These are phyloP conservation scores for Pseudomyrmex pallidus DNA, from an alignment of 1,140 invertebrate species.

Conservation along the genomic window DNA sequence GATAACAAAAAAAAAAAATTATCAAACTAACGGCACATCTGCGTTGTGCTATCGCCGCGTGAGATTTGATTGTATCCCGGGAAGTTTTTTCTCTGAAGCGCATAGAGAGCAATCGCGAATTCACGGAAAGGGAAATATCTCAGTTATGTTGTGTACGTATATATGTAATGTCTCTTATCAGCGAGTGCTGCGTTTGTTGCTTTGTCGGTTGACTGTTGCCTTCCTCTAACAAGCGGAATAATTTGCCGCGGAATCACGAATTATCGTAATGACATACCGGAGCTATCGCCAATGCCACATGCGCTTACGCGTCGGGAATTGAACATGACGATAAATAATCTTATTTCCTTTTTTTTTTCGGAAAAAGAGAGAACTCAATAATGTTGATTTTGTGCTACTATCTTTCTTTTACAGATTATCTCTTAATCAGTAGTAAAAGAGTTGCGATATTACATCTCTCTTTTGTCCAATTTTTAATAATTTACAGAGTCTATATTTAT, in stretches of 20 bases:
- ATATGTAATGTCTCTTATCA: not conserved
- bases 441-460: too few species aligned
- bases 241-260: conserved; percentile 28
- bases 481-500: too few species aligned
- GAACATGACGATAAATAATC: not conserved
- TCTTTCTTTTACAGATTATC: too few species aligned
- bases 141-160: conserved; percentile 11
- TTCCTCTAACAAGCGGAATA: not conserved
- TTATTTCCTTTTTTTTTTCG: conserved; percentile 1
- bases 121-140: conserved; percentile 49
- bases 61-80: not conserved
- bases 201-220: conserved; percentile 8
- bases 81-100: not conserved
- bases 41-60: not conserved
- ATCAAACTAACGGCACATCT: not conserved
- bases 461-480: too few species aligned
- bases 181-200: conserved; percentile 12
- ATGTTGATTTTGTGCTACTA: not conserved
- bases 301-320: not conserved
- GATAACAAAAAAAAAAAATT: conserved; percentile 19
- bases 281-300: conserved; percentile 15
- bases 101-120: conserved; percentile 28
- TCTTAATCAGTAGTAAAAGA: not conserved
- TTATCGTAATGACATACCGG: conserved; percentile 50
- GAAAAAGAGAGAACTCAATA: not conserved